Conservation (phyloP, 30 jellyfish, hydroid and myxozoan species). For the Chrysaora quinquecirrha region DNA sequence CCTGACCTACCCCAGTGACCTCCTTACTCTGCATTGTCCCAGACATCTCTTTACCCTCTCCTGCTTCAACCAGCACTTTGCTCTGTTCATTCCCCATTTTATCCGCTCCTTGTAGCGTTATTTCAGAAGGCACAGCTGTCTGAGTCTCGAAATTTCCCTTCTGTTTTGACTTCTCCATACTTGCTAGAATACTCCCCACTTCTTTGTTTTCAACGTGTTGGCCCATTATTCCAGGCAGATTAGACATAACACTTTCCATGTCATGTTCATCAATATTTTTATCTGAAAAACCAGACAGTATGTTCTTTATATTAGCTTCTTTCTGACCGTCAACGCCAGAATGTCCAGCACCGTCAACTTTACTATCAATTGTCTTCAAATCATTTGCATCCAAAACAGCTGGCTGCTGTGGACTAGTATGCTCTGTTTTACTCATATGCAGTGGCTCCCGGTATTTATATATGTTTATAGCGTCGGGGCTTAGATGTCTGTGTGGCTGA, state of each 20-base stretch:
- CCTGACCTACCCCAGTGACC: slow-evolving; percentile 1
- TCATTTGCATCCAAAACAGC: not conserved
- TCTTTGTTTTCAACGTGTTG: slow-evolving; percentile 53
- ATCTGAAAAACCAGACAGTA: slow-evolving; percentile 26
- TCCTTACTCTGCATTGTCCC: not conserved
- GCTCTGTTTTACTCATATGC: not conserved
- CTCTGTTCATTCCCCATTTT: too few relatives aligned
- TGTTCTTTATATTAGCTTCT: slow-evolving; percentile 51
- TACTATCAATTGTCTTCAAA: not conserved
- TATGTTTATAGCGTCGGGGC: not conserved
- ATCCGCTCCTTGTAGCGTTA: too few relatives aligned
- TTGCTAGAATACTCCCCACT: slow-evolving; percentile 35
- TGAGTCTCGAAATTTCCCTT: too few relatives aligned
- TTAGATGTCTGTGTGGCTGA: too few relatives aligned
- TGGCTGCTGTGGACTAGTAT: not conserved
- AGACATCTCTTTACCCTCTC: not conserved
- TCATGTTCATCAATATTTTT: slow-evolving; percentile 37
- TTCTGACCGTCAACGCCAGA: slow-evolving; percentile 6
- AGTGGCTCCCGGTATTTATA: not conserved
- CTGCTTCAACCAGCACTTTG: slow-evolving; percentile 8
- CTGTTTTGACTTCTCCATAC: slow-evolving; percentile 20
- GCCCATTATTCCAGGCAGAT: slow-evolving; percentile 68
- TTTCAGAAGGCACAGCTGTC: too few relatives aligned
- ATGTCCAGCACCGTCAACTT: not conserved
- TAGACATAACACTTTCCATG: slow-evolving; percentile 35